Evolutionary conservation across 2,113 vertebrate species (phyloP).

Genomic region (Bubo bubo): DNA sequence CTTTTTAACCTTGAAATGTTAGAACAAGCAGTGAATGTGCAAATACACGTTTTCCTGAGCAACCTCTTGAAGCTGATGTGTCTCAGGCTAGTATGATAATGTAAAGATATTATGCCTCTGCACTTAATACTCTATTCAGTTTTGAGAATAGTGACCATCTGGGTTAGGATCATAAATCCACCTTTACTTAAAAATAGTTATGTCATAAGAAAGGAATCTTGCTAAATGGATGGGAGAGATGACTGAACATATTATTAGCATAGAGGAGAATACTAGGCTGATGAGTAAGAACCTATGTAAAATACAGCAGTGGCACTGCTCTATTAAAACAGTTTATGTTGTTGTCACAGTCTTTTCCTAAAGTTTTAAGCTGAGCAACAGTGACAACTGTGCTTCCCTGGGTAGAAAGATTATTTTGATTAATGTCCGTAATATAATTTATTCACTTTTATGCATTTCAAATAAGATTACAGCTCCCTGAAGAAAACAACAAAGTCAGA

Average conservation of each 20-base stretch:
- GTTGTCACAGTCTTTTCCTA: conserved; percentile 11
- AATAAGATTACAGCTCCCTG: conserved; percentile 10
- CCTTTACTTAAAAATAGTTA: neutral
- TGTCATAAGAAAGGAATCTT: neutral
- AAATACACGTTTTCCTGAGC: conserved; percentile 33
- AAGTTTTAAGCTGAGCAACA: conserved; percentile 3
- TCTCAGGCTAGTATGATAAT: neutral
- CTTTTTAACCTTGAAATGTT: conserved; percentile 7
- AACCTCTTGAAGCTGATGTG: neutral
- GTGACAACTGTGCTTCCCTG: neutral
- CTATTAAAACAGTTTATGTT: neutral
- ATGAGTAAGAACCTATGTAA: neutral
- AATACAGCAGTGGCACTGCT: neutral
- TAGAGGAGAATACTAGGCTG: neutral
- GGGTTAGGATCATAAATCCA: neutral
- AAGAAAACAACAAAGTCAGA: conserved; percentile 11
- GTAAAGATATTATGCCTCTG: neutral
- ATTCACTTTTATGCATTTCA: neutral
- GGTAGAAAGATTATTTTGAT: neutral
- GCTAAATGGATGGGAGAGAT: neutral
- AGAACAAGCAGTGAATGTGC: conserved; percentile 22
- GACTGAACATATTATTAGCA: neutral
- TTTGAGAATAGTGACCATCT: neutral
- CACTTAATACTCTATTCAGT: neutral
- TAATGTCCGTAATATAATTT: neutral